phyloP scores from a whole-genome alignment of 2,113 vertebrate species.

The Dromas ardeola region DNA sequence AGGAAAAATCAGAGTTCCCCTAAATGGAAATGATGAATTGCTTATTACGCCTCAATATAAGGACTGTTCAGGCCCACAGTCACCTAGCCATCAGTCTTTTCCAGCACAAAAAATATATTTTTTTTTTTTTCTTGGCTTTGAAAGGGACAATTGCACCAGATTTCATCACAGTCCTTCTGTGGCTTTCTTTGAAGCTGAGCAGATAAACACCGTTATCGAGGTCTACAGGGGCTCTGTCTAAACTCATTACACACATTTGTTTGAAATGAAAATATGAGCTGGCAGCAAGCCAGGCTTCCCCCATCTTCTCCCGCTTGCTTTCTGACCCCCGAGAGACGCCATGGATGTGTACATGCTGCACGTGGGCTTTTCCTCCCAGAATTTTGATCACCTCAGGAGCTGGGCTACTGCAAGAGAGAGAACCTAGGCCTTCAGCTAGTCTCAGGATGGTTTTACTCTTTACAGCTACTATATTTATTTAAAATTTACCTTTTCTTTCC shows the following conservation, averaged over 20 bases:
- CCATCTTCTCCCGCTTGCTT: background rate
- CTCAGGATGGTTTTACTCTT: background rate
- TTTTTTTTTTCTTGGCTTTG: background rate
- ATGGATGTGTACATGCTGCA: background rate
- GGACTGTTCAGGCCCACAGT: background rate
- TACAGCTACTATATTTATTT: background rate
- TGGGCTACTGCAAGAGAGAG: background rate
- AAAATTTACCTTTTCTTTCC: background rate
- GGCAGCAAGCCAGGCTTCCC: background rate
- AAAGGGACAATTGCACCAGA: constrained; percentile 10
- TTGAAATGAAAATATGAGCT: constrained; percentile 30
- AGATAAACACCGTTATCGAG: background rate
- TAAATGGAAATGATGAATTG: background rate
- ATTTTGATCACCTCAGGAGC: background rate
- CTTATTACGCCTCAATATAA: background rate
- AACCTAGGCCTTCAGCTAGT: background rate
- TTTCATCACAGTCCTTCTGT: constrained; percentile 5
- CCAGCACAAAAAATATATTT: background rate
- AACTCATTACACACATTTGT: constrained; percentile 21
- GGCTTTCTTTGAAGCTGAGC: constrained; percentile 4
- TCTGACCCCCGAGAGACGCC: background rate
- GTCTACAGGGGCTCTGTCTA: background rate
- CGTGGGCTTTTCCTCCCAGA: background rate
- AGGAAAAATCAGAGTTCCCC: background rate
- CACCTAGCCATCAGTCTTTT: background rate